Conservation (phyloP, 2,888 invertebrate species). For the Tridacna gigas region DNA sequence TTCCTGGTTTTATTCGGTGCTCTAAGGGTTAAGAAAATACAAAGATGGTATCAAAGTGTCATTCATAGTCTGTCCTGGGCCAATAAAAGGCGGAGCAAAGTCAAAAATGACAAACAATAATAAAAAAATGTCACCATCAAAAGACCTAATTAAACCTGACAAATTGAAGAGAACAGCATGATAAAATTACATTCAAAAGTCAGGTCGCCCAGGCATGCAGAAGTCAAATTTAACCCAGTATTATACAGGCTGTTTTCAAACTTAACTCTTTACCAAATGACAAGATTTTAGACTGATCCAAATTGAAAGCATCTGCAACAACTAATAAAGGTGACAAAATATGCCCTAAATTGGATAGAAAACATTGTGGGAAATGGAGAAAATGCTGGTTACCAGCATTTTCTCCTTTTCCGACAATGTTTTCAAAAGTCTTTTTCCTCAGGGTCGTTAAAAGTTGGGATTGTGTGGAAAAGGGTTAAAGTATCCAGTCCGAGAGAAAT, state of each 20-base stretch:
- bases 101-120: too few species aligned
- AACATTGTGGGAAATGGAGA: slow-evolving; percentile 3
- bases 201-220: not conserved
- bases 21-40: too few species aligned
- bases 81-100: too few species aligned
- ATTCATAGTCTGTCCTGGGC: too few species aligned
- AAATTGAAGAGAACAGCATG: slow-evolving; percentile 3
- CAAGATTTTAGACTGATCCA: not conserved
- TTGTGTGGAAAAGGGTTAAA: not conserved
- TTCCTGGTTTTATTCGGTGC: too few species aligned
- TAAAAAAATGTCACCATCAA: too few species aligned
- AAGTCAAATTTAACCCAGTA: too few species aligned
- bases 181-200: not conserved
- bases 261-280: not conserved
- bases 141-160: slow-evolving; percentile 1
- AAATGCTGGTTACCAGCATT: slow-evolving; percentile 4
- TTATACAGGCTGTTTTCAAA: too few species aligned
- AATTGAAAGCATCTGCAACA: too few species aligned
- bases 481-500: too few species aligned
- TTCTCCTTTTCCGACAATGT: not conserved
- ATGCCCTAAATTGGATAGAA: not conserved
- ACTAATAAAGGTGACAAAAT: too few species aligned
- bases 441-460: not conserved
- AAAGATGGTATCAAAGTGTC: too few species aligned
- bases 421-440: not conserved